Conservation (phyloP, 2,888 invertebrate species). For the Drosophila dives region DNA sequence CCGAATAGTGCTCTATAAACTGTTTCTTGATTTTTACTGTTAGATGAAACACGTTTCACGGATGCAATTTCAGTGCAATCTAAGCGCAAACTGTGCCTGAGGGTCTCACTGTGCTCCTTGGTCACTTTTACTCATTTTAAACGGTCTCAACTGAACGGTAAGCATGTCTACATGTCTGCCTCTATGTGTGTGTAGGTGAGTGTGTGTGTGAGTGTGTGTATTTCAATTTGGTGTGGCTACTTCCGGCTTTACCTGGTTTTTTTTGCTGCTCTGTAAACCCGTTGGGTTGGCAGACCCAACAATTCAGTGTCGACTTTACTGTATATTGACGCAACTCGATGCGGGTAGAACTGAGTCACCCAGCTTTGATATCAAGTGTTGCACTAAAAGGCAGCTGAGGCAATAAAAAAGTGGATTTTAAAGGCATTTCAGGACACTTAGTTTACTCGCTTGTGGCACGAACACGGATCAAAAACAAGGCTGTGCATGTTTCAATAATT, state of each 20-base stretch:
- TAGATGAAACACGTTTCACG: conserved; percentile 81
- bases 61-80: conserved; percentile 80
- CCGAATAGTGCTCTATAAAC: conserved; percentile 58
- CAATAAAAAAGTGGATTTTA: conserved; percentile 35
- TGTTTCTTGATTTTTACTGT: conserved; percentile 64
- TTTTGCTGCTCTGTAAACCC: conserved; percentile 27
- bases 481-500: background rate
- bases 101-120: conserved; percentile 37
- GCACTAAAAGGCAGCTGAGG: conserved; percentile 16
- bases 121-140: conserved; percentile 61
- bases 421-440: conserved; percentile 16
- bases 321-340: conserved; percentile 49
- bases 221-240: conserved; percentile 67
- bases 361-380: conserved; percentile 32
- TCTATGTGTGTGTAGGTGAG: conserved; percentile 34
- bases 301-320: conserved; percentile 18
- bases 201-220: conserved; percentile 10
- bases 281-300: conserved; percentile 49
- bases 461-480: background rate
- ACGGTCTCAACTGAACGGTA: conserved; percentile 25
- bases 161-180: conserved; percentile 9
- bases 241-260: conserved; percentile 50
- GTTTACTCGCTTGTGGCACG: background rate
- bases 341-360: conserved; percentile 14
- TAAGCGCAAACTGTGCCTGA: conserved; percentile 53